phyloP scores from a whole-genome alignment of 2,888 invertebrate genomes.

The Cloeon dipterum region DNA sequence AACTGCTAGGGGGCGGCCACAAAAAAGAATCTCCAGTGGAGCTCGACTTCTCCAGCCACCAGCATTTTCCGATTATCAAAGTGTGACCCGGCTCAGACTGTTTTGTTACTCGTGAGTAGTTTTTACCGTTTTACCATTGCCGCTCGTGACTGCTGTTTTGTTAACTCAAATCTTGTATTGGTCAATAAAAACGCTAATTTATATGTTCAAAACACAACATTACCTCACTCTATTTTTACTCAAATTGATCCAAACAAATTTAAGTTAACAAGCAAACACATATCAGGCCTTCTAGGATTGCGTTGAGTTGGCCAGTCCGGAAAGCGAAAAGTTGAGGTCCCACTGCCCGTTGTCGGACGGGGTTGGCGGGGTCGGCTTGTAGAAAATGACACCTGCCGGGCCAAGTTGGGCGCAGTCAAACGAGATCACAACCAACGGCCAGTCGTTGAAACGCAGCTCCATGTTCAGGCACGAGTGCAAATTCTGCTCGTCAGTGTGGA shows the following conservation, averaged over 20 bases:
- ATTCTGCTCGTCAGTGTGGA: constrained; percentile 5
- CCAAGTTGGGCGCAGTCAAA: constrained; percentile 13
- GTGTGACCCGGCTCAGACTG: too few species aligned
- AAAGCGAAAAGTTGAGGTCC: neutral
- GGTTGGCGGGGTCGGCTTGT: constrained; percentile 7
- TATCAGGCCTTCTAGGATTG: too few species aligned
- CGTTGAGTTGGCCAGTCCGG: too few species aligned
- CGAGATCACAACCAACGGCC: constrained; percentile 6
- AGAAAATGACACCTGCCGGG: constrained; percentile 9
- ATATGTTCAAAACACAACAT: too few species aligned
- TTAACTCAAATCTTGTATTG: too few species aligned
- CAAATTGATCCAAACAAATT: too few species aligned
- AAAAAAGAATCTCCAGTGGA: constrained; percentile 75
- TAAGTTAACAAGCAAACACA: too few species aligned
- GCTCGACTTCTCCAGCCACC: constrained; percentile 76
- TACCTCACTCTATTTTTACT: too few species aligned
- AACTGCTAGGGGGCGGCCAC: constrained; percentile 78
- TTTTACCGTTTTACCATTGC: neutral
- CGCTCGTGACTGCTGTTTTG: too few species aligned
- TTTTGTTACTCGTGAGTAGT: neutral
- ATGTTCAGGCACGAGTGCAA: constrained; percentile 7
- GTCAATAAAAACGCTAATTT: too few species aligned
- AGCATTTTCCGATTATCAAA: constrained; percentile 81
- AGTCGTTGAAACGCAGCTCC: constrained; percentile 4
- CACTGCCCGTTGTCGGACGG: neutral